Conservation (phyloP, 2,888 invertebrate species). For the Smittia aterrima region DNA sequence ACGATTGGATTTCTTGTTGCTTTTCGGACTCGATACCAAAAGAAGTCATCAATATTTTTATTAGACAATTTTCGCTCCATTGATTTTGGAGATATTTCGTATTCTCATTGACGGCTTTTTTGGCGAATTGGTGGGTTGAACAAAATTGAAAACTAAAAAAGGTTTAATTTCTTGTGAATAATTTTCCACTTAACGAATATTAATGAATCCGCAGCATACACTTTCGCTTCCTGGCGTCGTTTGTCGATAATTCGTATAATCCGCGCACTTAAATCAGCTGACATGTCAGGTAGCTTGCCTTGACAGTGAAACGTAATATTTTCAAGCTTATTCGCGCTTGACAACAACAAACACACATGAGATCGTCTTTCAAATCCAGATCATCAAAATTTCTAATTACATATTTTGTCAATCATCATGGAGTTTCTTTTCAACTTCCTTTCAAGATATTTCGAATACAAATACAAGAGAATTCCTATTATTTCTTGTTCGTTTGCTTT, state of each 20-base stretch:
- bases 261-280: background rate
- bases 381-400: constrained; percentile 14
- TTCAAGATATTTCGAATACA: background rate
- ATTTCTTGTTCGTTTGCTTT: background rate
- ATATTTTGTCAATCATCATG: constrained; percentile 3
- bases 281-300: background rate
- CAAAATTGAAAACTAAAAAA: background rate
- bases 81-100: background rate
- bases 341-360: background rate
- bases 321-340: background rate
- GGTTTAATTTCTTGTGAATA: constrained; percentile 32
- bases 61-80: background rate
- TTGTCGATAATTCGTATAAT: background rate
- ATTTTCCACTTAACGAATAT: constrained; percentile 25
- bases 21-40: background rate
- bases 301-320: constrained; percentile 26
- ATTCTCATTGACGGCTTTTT: background rate
- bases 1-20: background rate
- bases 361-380: background rate
- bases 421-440: constrained; percentile 8
- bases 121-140: background rate
- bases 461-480: no score
- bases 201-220: constrained; percentile 1
- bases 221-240: constrained; percentile 23
- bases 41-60: constrained; percentile 12